Conservation (phyloP, 2,113 vertebrate genomes). For the Ictalurus punctatus region DNA sequence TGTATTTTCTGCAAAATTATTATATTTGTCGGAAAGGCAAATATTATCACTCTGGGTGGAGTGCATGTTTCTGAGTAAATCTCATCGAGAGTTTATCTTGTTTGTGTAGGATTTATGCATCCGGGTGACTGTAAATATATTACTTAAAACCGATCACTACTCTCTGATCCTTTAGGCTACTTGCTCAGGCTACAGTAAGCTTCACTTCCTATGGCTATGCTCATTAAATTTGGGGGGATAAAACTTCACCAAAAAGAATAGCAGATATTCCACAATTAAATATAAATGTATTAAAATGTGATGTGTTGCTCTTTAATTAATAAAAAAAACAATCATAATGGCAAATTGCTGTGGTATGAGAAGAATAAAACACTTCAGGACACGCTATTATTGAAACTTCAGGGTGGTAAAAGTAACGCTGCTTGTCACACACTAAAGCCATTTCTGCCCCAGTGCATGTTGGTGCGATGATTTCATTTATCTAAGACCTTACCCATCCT, state of each 20-base stretch:
- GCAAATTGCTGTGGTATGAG: not conserved
- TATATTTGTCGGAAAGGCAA: not conserved
- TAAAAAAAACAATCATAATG: not conserved
- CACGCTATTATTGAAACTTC: not conserved
- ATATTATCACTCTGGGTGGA: not conserved
- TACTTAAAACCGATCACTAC: not conserved
- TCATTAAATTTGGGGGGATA: not conserved
- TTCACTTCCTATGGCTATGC: not conserved
- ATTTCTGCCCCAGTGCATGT: not conserved
- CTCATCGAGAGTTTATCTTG: not conserved
- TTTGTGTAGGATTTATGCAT: not conserved
- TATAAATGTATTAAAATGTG: not conserved
- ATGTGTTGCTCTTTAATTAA: not conserved
- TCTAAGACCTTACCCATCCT: not conserved
- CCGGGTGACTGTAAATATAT: not conserved
- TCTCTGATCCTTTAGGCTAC: not conserved
- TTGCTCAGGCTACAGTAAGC: not conserved
- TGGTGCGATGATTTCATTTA: not conserved
- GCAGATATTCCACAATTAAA: not conserved
- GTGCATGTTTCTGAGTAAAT: not conserved
- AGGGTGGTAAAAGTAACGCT: not conserved
- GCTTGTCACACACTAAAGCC: not conserved
- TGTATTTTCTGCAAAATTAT: no score
- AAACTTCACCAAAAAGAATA: not conserved
- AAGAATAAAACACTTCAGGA: not conserved